Evolutionary conservation across 2,888 invertebrate species (phyloP).

Genomic region (Acanthococcus lagerstroemiae): DNA sequence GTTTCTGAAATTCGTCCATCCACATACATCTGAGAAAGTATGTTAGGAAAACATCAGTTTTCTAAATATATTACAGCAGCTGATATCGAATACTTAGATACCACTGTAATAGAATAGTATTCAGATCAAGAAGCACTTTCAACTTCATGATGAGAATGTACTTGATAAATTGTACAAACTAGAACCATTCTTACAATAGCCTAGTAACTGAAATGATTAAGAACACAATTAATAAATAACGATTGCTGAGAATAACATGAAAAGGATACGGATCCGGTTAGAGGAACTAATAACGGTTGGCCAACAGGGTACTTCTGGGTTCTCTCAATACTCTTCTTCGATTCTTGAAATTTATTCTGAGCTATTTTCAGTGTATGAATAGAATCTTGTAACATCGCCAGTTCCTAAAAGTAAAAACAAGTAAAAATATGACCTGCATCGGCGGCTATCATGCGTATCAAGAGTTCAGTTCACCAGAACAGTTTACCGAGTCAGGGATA

Average conservation of each 20-base stretch:
- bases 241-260: too few relatives aligned
- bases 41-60: too few relatives aligned
- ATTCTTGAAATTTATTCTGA: slow-evolving; percentile 79
- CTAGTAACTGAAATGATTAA: not conserved
- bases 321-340: slow-evolving; percentile 72
- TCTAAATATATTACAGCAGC: too few relatives aligned
- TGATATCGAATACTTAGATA: too few relatives aligned
- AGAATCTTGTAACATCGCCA: slow-evolving; percentile 80
- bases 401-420: too few relatives aligned
- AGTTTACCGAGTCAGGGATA: too few relatives aligned
- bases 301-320: slow-evolving; percentile 65
- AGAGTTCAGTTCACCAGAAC: too few relatives aligned
- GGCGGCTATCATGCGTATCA: too few relatives aligned
- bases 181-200: not conserved
- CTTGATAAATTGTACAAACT: not conserved
- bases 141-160: not conserved
- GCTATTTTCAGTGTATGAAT: slow-evolving; percentile 79
- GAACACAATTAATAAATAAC: not conserved
- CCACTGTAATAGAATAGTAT: too few relatives aligned
- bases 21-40: slow-evolving; percentile 90
- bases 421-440: too few relatives aligned
- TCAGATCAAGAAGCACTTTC: not conserved
- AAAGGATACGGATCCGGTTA: slow-evolving; percentile 74
- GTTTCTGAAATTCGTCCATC: slow-evolving; percentile 77
- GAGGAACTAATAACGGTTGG: slow-evolving; percentile 79